These are phyloP conservation scores for Umimayanthus kanabou DNA, from an alignment of 92 coral and sea anemone genomes.

Conservation along the genomic window DNA sequence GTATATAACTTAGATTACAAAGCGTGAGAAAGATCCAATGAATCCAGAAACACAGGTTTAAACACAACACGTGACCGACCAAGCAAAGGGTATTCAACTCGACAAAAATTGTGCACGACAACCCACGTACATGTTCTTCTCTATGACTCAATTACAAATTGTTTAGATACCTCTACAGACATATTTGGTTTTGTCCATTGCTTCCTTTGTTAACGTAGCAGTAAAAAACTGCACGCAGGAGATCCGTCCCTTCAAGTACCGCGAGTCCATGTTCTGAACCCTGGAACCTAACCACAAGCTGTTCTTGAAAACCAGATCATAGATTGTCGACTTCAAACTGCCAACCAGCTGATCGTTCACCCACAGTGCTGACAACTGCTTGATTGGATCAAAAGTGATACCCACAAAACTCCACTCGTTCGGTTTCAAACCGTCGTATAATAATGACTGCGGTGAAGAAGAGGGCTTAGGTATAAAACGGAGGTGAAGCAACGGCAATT, in stretches of 20 bases:
- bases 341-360: slow-evolving; percentile 11
- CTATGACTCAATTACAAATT: background rate
- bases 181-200: slow-evolving; percentile 16
- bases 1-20: no score
- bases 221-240: slow-evolving; percentile 38
- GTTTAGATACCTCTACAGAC: slow-evolving; percentile 26
- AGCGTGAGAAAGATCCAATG: no score
- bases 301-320: background rate
- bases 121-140: background rate
- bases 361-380: slow-evolving; percentile 3
- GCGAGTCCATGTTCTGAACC: background rate
- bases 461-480: background rate
- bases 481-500: background rate
- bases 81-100: background rate
- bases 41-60: no score
- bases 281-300: slow-evolving; percentile 27
- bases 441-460: background rate
- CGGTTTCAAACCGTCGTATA: slow-evolving; percentile 3
- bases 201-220: slow-evolving; percentile 14
- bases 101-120: no score
- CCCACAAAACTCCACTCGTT: slow-evolving; percentile 16
- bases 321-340: background rate
- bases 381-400: background rate
- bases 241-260: background rate
- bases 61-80: no score